Conservation (phyloP, 1,140 invertebrate species). For the Zaprionus ornatus region DNA sequence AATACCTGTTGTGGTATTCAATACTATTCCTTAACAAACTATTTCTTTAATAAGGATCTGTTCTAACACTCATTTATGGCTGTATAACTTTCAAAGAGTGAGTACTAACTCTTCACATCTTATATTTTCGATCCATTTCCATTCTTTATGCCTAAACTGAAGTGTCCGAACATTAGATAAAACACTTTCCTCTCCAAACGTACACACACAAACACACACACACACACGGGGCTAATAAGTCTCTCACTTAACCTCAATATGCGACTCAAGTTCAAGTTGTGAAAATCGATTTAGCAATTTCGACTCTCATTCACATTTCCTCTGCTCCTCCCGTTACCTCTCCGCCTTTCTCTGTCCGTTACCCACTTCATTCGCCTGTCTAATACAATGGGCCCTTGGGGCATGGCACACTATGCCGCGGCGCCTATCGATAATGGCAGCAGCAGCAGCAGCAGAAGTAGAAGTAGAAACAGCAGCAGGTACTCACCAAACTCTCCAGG, state of each 20-base stretch:
- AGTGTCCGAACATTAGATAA: background rate
- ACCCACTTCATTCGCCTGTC: conserved; percentile 3
- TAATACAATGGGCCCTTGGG: conserved; percentile 17
- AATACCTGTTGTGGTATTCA: too few species aligned
- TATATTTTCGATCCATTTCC: too few species aligned
- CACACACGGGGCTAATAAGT: background rate
- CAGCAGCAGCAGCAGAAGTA: conserved; percentile 15
- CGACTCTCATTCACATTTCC: background rate
- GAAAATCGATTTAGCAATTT: background rate
- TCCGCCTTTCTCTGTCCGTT: background rate
- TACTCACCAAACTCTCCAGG: conserved; percentile 18
- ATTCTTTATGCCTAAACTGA: background rate
- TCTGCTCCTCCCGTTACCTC: background rate
- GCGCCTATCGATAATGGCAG: conserved; percentile 6
- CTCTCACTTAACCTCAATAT: background rate
- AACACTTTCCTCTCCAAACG: background rate
- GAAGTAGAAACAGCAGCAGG: conserved; percentile 17
- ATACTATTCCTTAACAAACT: too few species aligned
- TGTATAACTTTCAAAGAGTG: too few species aligned
- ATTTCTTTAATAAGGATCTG: too few species aligned
- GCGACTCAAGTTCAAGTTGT: background rate
- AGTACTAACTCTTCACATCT: too few species aligned
- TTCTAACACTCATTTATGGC: too few species aligned
- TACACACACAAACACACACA: too few species aligned
- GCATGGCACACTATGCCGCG: background rate